phyloP scores from a whole-genome alignment of 2,113 vertebrate genomes.

The Chitala chitala region DNA sequence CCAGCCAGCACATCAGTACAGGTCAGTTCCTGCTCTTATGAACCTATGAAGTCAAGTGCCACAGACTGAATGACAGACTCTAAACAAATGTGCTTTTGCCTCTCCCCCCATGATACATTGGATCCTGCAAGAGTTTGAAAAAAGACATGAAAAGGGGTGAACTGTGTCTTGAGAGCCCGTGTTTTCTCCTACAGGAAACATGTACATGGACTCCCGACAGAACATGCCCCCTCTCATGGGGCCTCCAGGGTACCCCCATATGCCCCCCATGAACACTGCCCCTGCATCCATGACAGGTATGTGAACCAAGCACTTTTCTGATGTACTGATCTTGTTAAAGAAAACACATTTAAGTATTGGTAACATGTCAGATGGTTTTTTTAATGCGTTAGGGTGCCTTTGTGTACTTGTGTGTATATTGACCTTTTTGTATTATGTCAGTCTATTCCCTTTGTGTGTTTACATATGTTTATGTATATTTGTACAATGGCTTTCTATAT shows the following conservation, averaged over 20 bases:
- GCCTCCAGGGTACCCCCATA: conserved; percentile 78
- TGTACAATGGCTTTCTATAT: no score
- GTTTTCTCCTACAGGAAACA: conserved; percentile 63
- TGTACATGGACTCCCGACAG: conserved; percentile 84
- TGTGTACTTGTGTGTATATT: not conserved
- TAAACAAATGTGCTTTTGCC: no score
- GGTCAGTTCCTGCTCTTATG: no score
- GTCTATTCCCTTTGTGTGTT: no score
- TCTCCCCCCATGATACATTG: no score
- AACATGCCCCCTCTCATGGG: conserved; percentile 81
- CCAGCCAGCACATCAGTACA: conserved; percentile 80
- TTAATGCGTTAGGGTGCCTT: not conserved
- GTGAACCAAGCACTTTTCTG: not conserved
- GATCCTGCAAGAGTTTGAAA: not conserved
- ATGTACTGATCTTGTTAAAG: not conserved
- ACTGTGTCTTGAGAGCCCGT: not conserved
- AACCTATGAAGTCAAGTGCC: not conserved
- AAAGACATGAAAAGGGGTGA: not conserved
- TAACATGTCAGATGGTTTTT: no score
- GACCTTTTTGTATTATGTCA: no score
- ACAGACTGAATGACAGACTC: no score
- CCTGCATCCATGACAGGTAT: conserved; percentile 77
- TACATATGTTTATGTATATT: no score
- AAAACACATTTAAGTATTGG: no score
- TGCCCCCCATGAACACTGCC: conserved; percentile 75